Percentiles rank a stretch among this genome's conserved stretches.
phyloP scores from a whole-genome alignment of 2,888 invertebrate species.

The Aporophyla lueneburgensis region DNA sequence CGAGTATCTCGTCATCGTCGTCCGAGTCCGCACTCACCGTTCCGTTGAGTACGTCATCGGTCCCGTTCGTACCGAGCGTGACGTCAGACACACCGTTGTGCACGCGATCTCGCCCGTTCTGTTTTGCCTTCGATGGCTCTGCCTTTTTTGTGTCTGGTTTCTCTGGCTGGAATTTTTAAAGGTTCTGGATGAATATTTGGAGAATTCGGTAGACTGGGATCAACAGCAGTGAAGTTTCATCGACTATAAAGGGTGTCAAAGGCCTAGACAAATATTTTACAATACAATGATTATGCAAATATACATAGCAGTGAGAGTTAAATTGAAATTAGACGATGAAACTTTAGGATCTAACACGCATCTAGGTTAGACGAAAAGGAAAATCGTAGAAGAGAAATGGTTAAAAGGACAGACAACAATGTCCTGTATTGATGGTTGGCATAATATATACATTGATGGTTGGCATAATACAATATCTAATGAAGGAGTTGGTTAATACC shows the following conservation, averaged over 20 bases:
- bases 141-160: slow-evolving; percentile 69
- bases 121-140: slow-evolving; percentile 70
- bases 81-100: slow-evolving; percentile 74
- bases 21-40: slow-evolving; percentile 81
- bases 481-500: not conserved
- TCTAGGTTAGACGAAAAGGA: not conserved
- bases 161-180: slow-evolving; percentile 74
- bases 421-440: not conserved
- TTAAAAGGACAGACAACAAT: not conserved
- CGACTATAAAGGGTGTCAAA: not conserved
- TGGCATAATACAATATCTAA: not conserved
- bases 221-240: not conserved
- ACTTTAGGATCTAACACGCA: not conserved
- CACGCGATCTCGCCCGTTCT: slow-evolving; percentile 75
- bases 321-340: not conserved
- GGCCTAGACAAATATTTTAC: not conserved
- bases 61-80: slow-evolving; percentile 66
- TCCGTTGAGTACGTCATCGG: slow-evolving; percentile 71
- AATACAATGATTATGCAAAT: not conserved
- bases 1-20: slow-evolving; percentile 77
- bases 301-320: not conserved
- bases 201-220: not conserved
- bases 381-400: not conserved
- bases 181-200: not conserved
- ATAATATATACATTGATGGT: not conserved